Base-by-base conservation (phyloP, 1,140 invertebrate species). In the Acyrthosiphon pisum region DNA sequence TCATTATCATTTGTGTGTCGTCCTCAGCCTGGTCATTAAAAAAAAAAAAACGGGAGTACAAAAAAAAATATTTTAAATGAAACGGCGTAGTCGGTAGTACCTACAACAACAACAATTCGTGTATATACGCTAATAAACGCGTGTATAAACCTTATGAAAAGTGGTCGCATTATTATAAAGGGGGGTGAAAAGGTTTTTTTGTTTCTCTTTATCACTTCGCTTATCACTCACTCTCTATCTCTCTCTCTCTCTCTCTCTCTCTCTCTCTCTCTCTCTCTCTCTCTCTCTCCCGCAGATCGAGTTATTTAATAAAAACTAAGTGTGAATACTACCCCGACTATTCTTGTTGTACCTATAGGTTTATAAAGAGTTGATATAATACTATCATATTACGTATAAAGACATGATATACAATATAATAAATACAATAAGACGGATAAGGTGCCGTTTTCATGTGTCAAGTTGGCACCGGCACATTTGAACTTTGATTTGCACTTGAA, bases 21-120 rank as follows among this genome's bases (percentile, higher is more conserved):
- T 46, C n/a, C 22, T 91, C n/a, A 23, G 90, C n/a, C 6, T 76
- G 35, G 90, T 92, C 90, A 92, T 92, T 83, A 68, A 60, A 68
- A 35, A 91, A 68, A 91, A 91, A 91, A 23, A 41, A 30, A 83
- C 76, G 35, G 20, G n/a, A 35, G 22, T n/a, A 60, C 18, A 23
- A 53, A 90, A 90, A 90, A 26, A 84, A 84, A 84, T 14, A n/a
- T 76, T 76, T n/a, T 76, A 76, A 76, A 76, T 76, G 60, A 76
- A 76, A 76, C 60, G 30, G 60, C 30, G 60, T n/a, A n/a, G n/a
- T n/a, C 30, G 30, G 30, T 76, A 6, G 60, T 76, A 26, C 37
- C n/a, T n/a, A n/a, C n/a, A n/a, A 3, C 3, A 30, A 41, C 41
- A 41, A 84, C 41, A 84, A 30, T 84, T 35, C 60, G 37, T 84